A percentile compares a stretch with the other conserved stretches of the same genome.
phyloP scores from a whole-genome alignment of 2,113 vertebrate species.

The Eudyptes chrysolophus region DNA sequence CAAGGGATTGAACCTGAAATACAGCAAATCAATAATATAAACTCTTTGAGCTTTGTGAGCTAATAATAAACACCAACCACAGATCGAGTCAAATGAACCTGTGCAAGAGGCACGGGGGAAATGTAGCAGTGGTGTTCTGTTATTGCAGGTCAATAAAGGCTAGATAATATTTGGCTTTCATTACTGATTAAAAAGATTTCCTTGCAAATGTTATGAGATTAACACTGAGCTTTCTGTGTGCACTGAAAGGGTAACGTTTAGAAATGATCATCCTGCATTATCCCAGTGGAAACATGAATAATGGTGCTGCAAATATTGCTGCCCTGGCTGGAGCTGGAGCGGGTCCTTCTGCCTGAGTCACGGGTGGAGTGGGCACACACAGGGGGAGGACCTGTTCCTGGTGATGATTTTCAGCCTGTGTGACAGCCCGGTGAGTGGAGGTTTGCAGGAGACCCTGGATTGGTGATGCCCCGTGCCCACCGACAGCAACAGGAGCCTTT shows the following conservation, averaged over 20 bases:
- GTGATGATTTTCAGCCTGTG: not conserved
- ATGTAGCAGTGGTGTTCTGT: not conserved
- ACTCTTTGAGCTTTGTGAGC: slow-evolving; percentile 34
- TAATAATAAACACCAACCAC: slow-evolving; percentile 50
- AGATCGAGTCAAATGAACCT: not conserved
- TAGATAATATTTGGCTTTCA: slow-evolving; percentile 50
- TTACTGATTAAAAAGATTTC: slow-evolving; percentile 45
- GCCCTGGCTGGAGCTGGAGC: not conserved
- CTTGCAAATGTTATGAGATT: slow-evolving; percentile 54
- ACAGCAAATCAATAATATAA: slow-evolving; percentile 60
- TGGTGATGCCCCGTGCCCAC: not conserved
- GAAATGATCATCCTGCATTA: not conserved
- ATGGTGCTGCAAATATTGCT: not conserved
- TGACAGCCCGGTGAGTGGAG: not conserved
- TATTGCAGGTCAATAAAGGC: slow-evolving; percentile 39
- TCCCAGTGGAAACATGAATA: not conserved
- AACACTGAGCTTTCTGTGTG: slow-evolving; percentile 14
- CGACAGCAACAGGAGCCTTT: not conserved
- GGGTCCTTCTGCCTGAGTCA: not conserved
- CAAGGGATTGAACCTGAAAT: not conserved
- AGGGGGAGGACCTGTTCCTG: not conserved
- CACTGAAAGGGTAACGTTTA: not conserved
- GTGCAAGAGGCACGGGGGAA: slow-evolving; percentile 1
- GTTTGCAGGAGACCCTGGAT: not conserved
- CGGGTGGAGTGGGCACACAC: not conserved